Conservation (phyloP, 2,113 vertebrate genomes). For the Tupaia chinensis region DNA sequence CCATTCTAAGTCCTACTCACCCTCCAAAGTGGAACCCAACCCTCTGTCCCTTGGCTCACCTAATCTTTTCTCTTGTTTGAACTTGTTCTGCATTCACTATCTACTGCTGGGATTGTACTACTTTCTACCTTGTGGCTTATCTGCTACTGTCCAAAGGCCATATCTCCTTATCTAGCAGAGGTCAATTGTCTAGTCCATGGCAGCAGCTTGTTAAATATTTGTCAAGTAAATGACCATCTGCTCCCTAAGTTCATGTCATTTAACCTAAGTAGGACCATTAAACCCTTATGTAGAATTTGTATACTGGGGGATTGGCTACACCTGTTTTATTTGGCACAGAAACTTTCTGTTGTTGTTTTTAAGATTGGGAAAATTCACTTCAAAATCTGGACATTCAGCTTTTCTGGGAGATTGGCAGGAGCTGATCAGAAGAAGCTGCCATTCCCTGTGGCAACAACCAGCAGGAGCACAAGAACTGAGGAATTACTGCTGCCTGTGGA, state of each 20-base stretch:
- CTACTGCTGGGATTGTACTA: background rate
- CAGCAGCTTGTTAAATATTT: background rate
- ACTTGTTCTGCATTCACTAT: background rate
- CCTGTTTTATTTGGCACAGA: background rate
- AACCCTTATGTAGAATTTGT: background rate
- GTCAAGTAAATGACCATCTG: background rate
- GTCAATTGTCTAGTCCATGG: background rate
- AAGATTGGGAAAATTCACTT: constrained; percentile 22
- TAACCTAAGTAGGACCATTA: background rate
- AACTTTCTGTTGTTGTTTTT: background rate
- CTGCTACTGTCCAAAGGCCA: background rate
- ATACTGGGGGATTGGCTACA: background rate
- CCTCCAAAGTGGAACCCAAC: background rate
- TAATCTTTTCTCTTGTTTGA: background rate
- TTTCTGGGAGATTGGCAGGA: constrained; percentile 43
- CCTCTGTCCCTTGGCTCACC: background rate
- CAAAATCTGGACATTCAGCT: background rate
- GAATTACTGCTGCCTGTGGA: background rate
- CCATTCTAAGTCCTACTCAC: background rate
- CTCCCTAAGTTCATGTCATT: background rate
- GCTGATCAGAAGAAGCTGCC: background rate
- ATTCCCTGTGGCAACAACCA: background rate
- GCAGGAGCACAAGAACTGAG: background rate
- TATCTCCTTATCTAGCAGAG: background rate
- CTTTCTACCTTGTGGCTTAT: background rate